Evolutionary conservation across 2,888 invertebrate species (phyloP).

Genomic region (Calliscelio sp.): DNA sequence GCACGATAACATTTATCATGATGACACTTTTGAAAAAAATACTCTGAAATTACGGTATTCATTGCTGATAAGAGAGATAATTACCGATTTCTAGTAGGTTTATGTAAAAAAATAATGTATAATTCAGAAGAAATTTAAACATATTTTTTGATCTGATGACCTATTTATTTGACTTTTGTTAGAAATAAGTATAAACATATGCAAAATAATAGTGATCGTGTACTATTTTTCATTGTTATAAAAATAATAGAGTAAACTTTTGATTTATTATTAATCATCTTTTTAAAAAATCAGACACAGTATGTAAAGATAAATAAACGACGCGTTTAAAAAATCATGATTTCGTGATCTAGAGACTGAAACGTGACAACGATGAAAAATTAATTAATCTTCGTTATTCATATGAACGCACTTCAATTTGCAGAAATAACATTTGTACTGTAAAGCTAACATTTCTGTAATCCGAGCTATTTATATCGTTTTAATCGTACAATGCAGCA

Average conservation of each 20-base stretch:
- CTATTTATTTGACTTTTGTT: too few relatives aligned
- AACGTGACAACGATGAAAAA: background rate
- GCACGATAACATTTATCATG: background rate
- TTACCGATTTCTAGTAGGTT: background rate
- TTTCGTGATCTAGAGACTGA: conserved; percentile 12
- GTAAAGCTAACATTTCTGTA: background rate
- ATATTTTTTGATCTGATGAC: too few relatives aligned
- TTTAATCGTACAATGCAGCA: too few relatives aligned
- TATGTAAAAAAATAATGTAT: too few relatives aligned
- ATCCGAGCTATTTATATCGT: too few relatives aligned
- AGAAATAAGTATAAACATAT: too few relatives aligned
- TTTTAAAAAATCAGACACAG: conserved; percentile 15
- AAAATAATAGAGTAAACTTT: background rate
- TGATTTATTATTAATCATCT: background rate
- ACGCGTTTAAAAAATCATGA: conserved; percentile 8
- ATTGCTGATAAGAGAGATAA: background rate
- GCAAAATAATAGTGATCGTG: too few relatives aligned
- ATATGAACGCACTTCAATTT: background rate
- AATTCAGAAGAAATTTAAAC: too few relatives aligned
- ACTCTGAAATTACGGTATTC: background rate
- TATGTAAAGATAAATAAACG: conserved; percentile 22
- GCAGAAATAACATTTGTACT: background rate
- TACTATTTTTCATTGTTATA: background rate
- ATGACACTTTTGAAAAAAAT: background rate
- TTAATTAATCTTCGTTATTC: background rate